phyloP scores from a whole-genome alignment of 2,797 vertebrate species.

The Lacerta bilineata region DNA sequence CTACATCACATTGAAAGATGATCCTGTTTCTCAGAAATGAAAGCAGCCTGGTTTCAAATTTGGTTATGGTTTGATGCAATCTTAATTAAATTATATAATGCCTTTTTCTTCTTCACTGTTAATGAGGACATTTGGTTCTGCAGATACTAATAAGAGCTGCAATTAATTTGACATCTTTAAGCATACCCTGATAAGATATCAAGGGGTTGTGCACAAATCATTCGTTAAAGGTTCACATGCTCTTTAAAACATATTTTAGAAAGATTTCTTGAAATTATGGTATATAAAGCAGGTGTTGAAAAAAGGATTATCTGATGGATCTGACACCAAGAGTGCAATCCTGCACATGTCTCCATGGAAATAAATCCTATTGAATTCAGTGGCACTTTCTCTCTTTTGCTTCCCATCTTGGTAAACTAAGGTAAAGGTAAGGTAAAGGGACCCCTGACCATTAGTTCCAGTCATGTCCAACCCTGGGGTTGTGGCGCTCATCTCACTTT shows the following conservation, averaged over 20 bases:
- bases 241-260: neutral
- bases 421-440: too few species aligned
- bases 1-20: slow-evolving; percentile 49
- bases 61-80: slow-evolving; percentile 67
- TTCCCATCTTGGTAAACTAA: slow-evolving; percentile 12
- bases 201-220: slow-evolving; percentile 52
- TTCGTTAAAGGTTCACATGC: slow-evolving; percentile 64
- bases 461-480: too few species aligned
- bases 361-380: neutral
- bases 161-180: slow-evolving; percentile 73
- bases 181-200: slow-evolving; percentile 57
- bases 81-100: slow-evolving; percentile 75
- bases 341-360: neutral
- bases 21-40: slow-evolving; percentile 46
- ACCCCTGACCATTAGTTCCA: too few species aligned
- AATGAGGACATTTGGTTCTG: slow-evolving; percentile 74
- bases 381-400: slow-evolving; percentile 5
- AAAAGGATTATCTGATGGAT: slow-evolving; percentile 30
- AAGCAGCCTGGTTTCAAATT: slow-evolving; percentile 56
- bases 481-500: too few species aligned
- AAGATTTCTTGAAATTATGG: slow-evolving; percentile 42
- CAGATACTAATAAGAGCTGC: slow-evolving; percentile 74
- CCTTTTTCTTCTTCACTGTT: slow-evolving; percentile 71
- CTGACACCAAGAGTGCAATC: neutral
- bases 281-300: slow-evolving; percentile 41